Base-by-base conservation (phyloP, 1,140 invertebrate genomes). In the Drosophila quadrilineata region DNA sequence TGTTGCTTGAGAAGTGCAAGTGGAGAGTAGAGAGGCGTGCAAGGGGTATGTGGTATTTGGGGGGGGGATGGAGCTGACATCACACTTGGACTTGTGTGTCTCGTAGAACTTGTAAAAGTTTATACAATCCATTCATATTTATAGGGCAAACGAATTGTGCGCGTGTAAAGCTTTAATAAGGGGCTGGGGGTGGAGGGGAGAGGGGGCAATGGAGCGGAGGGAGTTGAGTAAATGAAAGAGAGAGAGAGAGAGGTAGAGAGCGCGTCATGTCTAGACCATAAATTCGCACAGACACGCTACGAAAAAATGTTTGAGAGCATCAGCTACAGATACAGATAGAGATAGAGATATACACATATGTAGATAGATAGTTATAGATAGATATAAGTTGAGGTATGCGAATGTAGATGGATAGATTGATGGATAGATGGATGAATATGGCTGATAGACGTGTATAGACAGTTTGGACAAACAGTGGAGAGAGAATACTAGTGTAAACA, bases 401-500 rank as follows among this genome's bases (percentile, higher is more conserved):
- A n/a, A n/a, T n/a, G n/a, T n/a, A n/a, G n/a, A n/a, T n/a, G n/a
- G n/a, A n/a, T n/a, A n/a, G n/a, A n/a, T n/a, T n/a, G n/a, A n/a
- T n/a, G n/a, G n/a, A n/a, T n/a, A n/a, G n/a, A n/a, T n/a, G n/a
- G n/a, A n/a, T n/a, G n/a, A n/a, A n/a, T n/a, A n/a, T n/a, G n/a
- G n/a, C n/a, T n/a, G n/a, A n/a, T n/a, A n/a, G n/a, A n/a, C n/a
- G n/a, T n/a, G n/a, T n/a, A n/a, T n/a, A n/a, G 36, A 12, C 21
- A 38, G 35, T 19, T 26, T 1, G 62, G 54, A 58, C 53, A 58
- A 24, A 36, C 38, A 21, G 56, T 46, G 22, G n/a, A n/a, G n/a
- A n/a, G n/a, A n/a, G 41, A 9, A 28, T 41, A 41, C n/a, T n/a
- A n/a, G n/a, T 68, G 60, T 73, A 76, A 73, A 79, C 75, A 76